Base-by-base conservation (phyloP, 2,888 invertebrate species). In the Glaucopsyche alexis region DNA sequence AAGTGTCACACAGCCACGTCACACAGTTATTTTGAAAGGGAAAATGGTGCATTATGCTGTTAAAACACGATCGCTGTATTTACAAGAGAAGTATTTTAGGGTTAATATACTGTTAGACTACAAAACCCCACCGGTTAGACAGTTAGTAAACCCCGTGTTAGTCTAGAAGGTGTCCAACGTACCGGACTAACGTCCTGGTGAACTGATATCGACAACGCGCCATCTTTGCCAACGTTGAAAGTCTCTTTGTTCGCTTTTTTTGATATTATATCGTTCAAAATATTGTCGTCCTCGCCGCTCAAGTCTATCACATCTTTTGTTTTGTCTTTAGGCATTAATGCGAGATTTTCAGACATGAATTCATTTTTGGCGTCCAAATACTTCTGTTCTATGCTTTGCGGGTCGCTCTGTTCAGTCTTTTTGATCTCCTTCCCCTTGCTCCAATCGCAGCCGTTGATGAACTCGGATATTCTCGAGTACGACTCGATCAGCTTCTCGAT, bases 361-460 rank as follows among this genome's bases (percentile, higher is more conserved):
- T 93, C 89, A 76, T 92, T 93, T 83, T 93, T 93, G 0, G 93
- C 93, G 42, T 91, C 87, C 38, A 93, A 81, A 78, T 93, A 93
- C 76, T 90, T 91, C 75, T 89, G 85, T 74, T 93, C 93, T 52
- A 93, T 78, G 0, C 86, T 83, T 73, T 87, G 86, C 0, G 89
- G 84, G 50, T 93, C 91, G 7, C 87, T 87, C 1, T 76, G 76
- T 74, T 85, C 47, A 5, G 60, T 38, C 69, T 19, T 87, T 78
- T 85, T 88, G 7, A 87, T 87, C 0, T 82, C 81, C 52, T 85
- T 82, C 8, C 85, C 73, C 79, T 89, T 88, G 69, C 90, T 88
- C 93, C 93, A 93, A 83, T 91, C 89, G 75, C 92, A 92, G 72
- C 93, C 93, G 79, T 93, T 91, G 76, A 93, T 90, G 73, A 93